phyloP scores from a whole-genome alignment of 2,888 invertebrate genomes.

The Ochropleura leucogaster region DNA sequence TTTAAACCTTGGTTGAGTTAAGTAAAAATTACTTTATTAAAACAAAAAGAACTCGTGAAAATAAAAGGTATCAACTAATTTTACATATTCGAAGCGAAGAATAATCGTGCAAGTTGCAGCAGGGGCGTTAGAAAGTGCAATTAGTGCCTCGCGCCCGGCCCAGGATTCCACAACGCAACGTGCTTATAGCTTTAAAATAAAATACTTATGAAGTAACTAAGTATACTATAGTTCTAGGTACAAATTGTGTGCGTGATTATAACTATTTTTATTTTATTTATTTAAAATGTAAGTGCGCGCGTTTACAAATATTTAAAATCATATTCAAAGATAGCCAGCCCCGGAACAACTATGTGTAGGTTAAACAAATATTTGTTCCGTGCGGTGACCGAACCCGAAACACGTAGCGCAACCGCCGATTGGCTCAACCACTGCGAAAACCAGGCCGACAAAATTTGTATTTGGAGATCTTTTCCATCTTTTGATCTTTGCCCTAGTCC shows the following conservation, averaged over 20 bases:
- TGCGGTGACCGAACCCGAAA: too few species aligned
- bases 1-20: background rate
- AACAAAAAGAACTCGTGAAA: constrained; percentile 29
- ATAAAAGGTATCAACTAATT: constrained; percentile 59
- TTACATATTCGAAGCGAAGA: constrained; percentile 54
- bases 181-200: constrained; percentile 21
- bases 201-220: constrained; percentile 20
- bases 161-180: constrained; percentile 19
- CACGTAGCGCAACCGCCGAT: too few species aligned
- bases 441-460: too few species aligned
- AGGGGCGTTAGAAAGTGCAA: constrained; percentile 60
- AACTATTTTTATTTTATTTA: too few species aligned
- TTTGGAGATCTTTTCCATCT: too few species aligned
- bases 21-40: constrained; percentile 4
- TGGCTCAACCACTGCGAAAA: too few species aligned
- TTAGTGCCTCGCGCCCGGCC: constrained; percentile 43
- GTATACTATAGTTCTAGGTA: background rate
- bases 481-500: too few species aligned
- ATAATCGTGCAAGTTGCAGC: constrained; percentile 47
- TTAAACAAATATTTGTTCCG: too few species aligned
- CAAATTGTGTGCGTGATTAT: background rate
- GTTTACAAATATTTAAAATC: too few species aligned
- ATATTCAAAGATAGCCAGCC: too few species aligned
- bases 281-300: too few species aligned
- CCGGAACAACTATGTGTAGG: too few species aligned